Conservation (phyloP, 2,797 vertebrate species). For the Falco cherrug region DNA sequence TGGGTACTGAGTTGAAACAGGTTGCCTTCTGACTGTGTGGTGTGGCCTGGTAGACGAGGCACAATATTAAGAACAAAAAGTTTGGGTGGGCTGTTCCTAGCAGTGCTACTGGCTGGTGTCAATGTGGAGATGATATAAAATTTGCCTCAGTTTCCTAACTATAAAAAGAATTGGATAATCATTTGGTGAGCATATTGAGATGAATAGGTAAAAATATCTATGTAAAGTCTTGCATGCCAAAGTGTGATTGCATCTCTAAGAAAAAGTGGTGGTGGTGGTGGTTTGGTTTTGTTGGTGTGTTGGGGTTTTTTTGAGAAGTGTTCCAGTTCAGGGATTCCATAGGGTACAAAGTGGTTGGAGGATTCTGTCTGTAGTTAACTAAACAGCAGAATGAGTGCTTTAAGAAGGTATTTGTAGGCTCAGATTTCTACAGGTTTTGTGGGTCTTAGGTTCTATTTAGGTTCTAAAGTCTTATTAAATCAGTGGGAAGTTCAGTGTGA, state of each 20-base stretch:
- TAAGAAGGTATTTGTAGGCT: background rate
- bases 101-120: background rate
- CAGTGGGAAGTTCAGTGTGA: background rate
- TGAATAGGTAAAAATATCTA: background rate
- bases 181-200: background rate
- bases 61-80: background rate
- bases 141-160: rapidly evolving
- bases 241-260: background rate
- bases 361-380: background rate
- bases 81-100: background rate
- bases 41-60: background rate
- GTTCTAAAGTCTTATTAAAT: background rate
- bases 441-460: background rate
- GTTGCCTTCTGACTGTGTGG: background rate
- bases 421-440: background rate
- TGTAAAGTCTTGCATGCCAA: background rate
- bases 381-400: background rate
- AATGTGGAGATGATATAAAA: background rate
- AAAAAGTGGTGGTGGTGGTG: background rate
- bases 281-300: background rate
- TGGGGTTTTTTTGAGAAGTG: background rate
- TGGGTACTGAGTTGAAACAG: background rate
- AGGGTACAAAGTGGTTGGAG: background rate
- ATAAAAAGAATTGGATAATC: background rate
- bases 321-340: background rate